These are phyloP conservation scores for Brachionus rubens DNA, from an alignment of 1,140 invertebrate species.

Conservation along the genomic window DNA sequence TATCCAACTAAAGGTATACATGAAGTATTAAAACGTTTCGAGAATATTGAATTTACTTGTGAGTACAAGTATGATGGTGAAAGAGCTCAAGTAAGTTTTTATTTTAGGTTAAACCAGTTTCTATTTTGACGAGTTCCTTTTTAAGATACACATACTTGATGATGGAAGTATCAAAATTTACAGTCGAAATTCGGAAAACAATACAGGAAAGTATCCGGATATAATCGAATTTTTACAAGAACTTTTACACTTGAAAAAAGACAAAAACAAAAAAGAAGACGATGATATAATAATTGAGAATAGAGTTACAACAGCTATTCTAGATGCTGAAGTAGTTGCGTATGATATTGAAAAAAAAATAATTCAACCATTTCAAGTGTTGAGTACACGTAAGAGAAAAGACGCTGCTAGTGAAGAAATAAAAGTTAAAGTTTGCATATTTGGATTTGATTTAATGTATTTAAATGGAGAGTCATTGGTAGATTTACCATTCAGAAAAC, in stretches of 20 bases:
- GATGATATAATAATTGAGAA: conserved; percentile 63
- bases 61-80: conserved; percentile 99
- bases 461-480: conserved; percentile 86
- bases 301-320: conserved; percentile 70
- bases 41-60: conserved; percentile 87
- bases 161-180: conserved; percentile 76
- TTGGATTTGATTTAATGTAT: conserved; percentile 94
- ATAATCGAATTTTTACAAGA: conserved; percentile 66
- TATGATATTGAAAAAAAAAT: conserved; percentile 84
- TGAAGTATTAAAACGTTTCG: conserved; percentile 87
- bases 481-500: conserved; percentile 70
- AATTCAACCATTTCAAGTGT: conserved; percentile 93
- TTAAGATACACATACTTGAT: conserved; percentile 70
- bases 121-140: conserved; percentile 50
- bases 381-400: conserved; percentile 92
- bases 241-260: conserved; percentile 60
- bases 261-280: conserved; percentile 58
- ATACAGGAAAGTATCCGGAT: conserved; percentile 96
- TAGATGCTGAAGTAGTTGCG: conserved; percentile 95
- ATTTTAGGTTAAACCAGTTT: conserved; percentile 61
- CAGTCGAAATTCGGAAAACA: conserved; percentile 96
- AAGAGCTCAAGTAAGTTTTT: conserved; percentile 75
- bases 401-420: conserved; percentile 38
- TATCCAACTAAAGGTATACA: conserved; percentile 85
- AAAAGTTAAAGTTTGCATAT: conserved; percentile 76